phyloP scores from a whole-genome alignment of 2,888 invertebrate species.

The Eumacrocentrus americanus region DNA sequence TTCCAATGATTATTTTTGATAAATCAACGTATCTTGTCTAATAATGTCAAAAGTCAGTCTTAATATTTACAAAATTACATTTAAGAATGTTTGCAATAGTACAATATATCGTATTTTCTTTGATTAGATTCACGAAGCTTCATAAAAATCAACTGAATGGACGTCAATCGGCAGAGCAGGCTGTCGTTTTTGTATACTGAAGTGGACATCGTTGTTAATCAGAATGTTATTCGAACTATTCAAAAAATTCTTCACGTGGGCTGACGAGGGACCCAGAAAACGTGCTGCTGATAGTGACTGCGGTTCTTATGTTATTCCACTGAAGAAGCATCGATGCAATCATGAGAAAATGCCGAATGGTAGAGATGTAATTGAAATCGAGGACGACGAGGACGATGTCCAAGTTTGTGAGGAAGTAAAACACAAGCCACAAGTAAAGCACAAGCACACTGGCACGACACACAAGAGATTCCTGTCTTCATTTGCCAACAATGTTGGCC shows the following conservation, averaged over 20 bases:
- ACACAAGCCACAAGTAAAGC: slow-evolving; percentile 17
- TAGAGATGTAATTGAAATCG: slow-evolving; percentile 26
- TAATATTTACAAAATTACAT: not conserved
- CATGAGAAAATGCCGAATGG: slow-evolving; percentile 14
- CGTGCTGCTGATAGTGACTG: slow-evolving; percentile 40
- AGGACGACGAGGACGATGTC: slow-evolving; percentile 37
- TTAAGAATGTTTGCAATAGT: too few species aligned
- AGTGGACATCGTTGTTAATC: slow-evolving; percentile 27
- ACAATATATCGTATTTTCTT: too few species aligned
- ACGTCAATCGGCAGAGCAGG: not conserved
- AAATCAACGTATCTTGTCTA: not conserved
- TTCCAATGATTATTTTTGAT: not conserved
- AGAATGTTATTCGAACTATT: slow-evolving; percentile 46
- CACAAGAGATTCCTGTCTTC: slow-evolving; percentile 6
- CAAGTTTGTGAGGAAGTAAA: slow-evolving; percentile 36
- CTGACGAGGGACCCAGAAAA: slow-evolving; percentile 47
- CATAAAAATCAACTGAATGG: too few species aligned
- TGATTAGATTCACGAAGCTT: too few species aligned
- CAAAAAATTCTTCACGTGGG: slow-evolving; percentile 47
- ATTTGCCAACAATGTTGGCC: not conserved
- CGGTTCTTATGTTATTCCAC: slow-evolving; percentile 24
- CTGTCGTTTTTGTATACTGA: slow-evolving; percentile 23
- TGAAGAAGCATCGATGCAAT: too few species aligned
- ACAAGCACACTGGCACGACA: not conserved
- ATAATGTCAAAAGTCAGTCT: not conserved